These are phyloP conservation scores for Podarcis muralis DNA, from an alignment of 2,113 vertebrate species.

Conservation along the genomic window DNA sequence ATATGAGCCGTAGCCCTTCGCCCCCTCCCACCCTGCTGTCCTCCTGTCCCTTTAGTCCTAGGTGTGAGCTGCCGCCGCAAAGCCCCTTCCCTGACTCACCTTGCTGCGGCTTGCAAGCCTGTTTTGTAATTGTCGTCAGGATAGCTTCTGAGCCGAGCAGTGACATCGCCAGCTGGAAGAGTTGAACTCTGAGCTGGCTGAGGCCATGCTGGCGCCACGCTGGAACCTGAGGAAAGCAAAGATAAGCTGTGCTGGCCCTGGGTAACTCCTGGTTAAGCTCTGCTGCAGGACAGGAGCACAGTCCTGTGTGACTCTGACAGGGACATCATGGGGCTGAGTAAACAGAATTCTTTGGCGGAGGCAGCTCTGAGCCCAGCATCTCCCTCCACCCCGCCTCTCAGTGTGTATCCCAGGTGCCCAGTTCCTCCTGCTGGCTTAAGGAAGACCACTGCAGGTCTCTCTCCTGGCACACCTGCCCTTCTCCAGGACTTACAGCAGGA, in stretches of 20 bases:
- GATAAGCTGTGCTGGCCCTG: slow-evolving; percentile 63
- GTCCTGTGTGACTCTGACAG: slow-evolving; percentile 15
- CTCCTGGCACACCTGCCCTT: not conserved
- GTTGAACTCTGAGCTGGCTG: slow-evolving; percentile 72
- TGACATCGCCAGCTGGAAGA: slow-evolving; percentile 61
- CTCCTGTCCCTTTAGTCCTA: not conserved
- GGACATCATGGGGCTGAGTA: slow-evolving; percentile 17
- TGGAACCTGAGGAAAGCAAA: slow-evolving; percentile 62
- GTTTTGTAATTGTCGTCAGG: slow-evolving; percentile 49
- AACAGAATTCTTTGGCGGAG: not conserved
- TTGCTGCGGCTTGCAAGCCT: slow-evolving; percentile 24
- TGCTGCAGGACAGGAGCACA: slow-evolving; percentile 24
- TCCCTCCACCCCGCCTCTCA: no score
- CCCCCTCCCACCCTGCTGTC: no score
- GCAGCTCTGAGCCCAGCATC: not conserved
- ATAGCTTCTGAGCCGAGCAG: slow-evolving; percentile 63
- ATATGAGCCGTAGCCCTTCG: not conserved
- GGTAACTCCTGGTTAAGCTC: slow-evolving; percentile 8
- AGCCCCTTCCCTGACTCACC: slow-evolving; percentile 9
- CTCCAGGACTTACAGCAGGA: not conserved
- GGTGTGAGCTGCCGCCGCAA: no score
- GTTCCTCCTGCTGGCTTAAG: not conserved
- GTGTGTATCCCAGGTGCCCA: no score
- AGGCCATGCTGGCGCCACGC: slow-evolving; percentile 64
- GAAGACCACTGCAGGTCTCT: not conserved